These are phyloP conservation scores for Osmerus mordax DNA, from an alignment of 2,113 vertebrate species.

Conservation along the genomic window DNA sequence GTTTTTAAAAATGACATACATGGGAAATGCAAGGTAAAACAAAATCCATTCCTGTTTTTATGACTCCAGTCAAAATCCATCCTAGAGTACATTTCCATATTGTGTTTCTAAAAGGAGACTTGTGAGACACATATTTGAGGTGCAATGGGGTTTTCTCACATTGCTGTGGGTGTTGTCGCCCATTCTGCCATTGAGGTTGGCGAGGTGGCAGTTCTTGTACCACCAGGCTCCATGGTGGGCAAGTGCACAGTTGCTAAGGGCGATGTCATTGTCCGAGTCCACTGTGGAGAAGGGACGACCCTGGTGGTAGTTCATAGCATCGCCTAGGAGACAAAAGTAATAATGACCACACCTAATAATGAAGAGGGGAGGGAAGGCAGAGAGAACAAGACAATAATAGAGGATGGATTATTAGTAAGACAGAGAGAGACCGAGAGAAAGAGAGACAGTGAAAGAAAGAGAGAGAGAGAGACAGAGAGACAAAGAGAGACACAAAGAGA, in stretches of 20 bases:
- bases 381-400: too few relatives aligned
- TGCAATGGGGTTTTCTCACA: conserved; percentile 65
- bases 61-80: too few relatives aligned
- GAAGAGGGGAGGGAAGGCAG: too few relatives aligned
- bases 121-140: not conserved
- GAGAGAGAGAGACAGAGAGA: too few relatives aligned
- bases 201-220: conserved; percentile 89
- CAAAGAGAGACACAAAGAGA: too few relatives aligned
- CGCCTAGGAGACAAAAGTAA: conserved; percentile 67
- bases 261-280: conserved; percentile 84
- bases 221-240: conserved; percentile 83
- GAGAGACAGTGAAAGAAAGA: not conserved
- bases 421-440: too few relatives aligned
- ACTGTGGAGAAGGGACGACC: conserved; percentile 81
- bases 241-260: conserved; percentile 84
- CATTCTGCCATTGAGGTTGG: conserved; percentile 82
- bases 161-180: conserved; percentile 80
- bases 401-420: too few relatives aligned
- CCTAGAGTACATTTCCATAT: too few relatives aligned
- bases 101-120: not conserved
- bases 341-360: not conserved
- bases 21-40: too few relatives aligned
- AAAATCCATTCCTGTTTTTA: too few relatives aligned
- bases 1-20: too few relatives aligned
- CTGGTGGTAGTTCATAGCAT: conserved; percentile 84